Conservation (phyloP, 1,140 invertebrate genomes). For the Camponotus floridanus region DNA sequence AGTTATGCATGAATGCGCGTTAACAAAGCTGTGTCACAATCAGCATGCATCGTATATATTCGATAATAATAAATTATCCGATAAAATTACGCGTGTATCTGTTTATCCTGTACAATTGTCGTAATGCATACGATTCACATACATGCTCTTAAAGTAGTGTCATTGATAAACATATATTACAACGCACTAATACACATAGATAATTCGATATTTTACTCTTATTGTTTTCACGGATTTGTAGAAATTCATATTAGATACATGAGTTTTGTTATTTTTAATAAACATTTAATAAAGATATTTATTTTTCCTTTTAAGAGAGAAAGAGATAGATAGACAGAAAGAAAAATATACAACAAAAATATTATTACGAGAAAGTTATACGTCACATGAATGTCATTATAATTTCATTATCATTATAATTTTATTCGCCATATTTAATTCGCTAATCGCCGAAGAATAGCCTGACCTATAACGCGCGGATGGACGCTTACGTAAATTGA, state of each 20-base stretch:
- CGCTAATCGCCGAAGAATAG: conserved; percentile 32
- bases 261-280: no score
- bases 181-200: background rate
- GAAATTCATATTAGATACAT: no score
- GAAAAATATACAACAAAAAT: no score
- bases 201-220: conserved; percentile 15
- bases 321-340: no score
- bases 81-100: conserved; percentile 46
- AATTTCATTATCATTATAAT: no score
- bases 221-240: no score
- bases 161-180: background rate
- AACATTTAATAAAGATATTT: no score
- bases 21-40: background rate
- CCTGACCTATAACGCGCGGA: conserved; percentile 26
- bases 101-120: background rate
- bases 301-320: no score
- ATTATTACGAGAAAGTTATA: no score
- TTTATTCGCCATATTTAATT: conserved; percentile 11
- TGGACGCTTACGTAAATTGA: conserved; percentile 50
- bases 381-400: no score
- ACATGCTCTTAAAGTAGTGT: background rate
- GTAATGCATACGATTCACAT: background rate
- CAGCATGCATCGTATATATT: background rate
- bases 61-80: conserved; percentile 63
- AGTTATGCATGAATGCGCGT: conserved; percentile 17